Evolutionary conservation across 2,797 vertebrate genomes (phyloP).

Genomic region (Anguilla marmorata): DNA sequence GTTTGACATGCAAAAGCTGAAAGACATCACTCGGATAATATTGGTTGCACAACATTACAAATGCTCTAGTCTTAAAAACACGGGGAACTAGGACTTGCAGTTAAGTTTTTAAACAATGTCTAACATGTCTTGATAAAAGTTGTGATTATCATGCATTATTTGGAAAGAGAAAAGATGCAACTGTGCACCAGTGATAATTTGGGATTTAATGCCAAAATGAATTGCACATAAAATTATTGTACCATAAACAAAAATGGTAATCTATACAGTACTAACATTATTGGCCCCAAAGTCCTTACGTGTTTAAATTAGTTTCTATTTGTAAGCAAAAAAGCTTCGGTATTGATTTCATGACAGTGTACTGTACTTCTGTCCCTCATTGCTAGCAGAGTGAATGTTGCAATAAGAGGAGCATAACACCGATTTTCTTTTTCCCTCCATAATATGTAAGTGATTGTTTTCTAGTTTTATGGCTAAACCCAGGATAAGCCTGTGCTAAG

Average conservation of each 20-base stretch:
- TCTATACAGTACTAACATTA: neutral
- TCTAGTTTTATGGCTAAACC: neutral
- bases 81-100: neutral
- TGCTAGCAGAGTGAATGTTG: neutral
- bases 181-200: neutral
- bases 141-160: neutral
- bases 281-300: neutral
- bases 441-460: neutral
- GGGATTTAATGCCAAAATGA: neutral
- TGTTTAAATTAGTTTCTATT: neutral
- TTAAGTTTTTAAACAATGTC: neutral
- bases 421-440: neutral
- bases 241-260: slow-evolving; percentile 1
- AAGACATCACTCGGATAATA: too few relatives aligned
- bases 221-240: neutral
- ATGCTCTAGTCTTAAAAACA: neutral
- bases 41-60: too few relatives aligned
- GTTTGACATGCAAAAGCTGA: too few relatives aligned
- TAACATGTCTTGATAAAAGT: neutral
- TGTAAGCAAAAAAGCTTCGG: neutral
- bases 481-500: neutral
- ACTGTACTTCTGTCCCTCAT: neutral
- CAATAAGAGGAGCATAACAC: neutral
- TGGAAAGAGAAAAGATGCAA: neutral
- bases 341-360: neutral